Evolutionary conservation across 2,888 invertebrate species (phyloP).

Genomic region (Dendrolimus pini): DNA sequence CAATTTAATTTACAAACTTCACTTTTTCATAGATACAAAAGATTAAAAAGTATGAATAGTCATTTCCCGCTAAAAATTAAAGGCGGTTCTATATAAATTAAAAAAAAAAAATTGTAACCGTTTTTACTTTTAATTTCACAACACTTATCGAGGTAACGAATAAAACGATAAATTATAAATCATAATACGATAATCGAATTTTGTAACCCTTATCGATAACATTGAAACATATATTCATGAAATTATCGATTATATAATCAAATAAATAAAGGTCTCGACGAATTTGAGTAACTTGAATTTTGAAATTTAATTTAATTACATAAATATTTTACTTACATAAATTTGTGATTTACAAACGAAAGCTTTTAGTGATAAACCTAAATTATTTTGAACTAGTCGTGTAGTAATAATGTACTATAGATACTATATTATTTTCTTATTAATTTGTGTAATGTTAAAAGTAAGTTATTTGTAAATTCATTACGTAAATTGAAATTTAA

Average conservation of each 20-base stretch:
- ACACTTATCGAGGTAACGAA: too few relatives aligned
- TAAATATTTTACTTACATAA: background rate
- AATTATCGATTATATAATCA: background rate
- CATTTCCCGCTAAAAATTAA: too few relatives aligned
- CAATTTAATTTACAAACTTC: too few relatives aligned
- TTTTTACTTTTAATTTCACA: too few relatives aligned
- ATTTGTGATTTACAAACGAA: background rate
- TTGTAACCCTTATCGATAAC: conserved; percentile 25
- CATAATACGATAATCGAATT: conserved; percentile 19
- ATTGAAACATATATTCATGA: conserved; percentile 1
- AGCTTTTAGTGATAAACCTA: background rate
- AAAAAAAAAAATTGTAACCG: too few relatives aligned
- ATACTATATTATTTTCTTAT: background rate
- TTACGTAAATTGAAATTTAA: background rate
- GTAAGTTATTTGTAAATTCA: background rate
- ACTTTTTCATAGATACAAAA: too few relatives aligned
- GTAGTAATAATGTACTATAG: background rate
- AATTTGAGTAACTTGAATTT: background rate
- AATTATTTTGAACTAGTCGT: background rate
- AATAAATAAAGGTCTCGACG: background rate
- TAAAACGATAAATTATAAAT: conserved; percentile 9
- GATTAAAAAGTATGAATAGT: too few relatives aligned
- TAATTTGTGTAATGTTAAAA: background rate
- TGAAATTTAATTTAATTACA: background rate
- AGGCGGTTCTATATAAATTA: too few relatives aligned